Evolutionary conservation across 64 coral and sea anemone species (phyloP), one percentile per base, ranked within the genome.

Genomic region (Porites australiensis): DNA sequence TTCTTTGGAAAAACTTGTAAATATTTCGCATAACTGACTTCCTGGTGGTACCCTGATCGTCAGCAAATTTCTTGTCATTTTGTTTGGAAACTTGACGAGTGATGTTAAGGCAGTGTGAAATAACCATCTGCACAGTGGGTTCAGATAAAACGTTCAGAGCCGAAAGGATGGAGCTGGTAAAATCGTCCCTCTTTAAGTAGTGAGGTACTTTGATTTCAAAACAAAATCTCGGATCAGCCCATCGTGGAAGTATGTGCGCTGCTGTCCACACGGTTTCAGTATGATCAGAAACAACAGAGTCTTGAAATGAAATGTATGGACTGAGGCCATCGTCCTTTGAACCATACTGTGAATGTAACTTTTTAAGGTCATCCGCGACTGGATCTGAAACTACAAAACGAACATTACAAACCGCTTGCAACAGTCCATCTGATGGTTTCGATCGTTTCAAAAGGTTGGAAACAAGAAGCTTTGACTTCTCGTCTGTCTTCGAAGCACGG

Each of bases 271-370:
- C 12, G 47, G 58, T 57, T 16, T 58, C 84, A 21, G 57, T 13
- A 85, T 86, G 44, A 49, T 92, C 49, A 43, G 70, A 64, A 64
- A 83, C 37, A 13, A 92, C 72, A 52, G 90, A 86, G 71, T 58
- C 60, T 52, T 86, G 14, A 66, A 92, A 92, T 46, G 75, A 65
- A 75, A 92, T 86, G 82, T 92, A 92, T 1, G 47, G 57, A 37
- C 18, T 14, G 3, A 44, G 19, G 3, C 77, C 67, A 61, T 74
- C 70, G 77, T 67, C 11, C 18, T 9, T 83, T 68, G 50, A 44
- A 13, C 50, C 48, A 86, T 77, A 77, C 44, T 63, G 90, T 51
- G 49, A 4, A 70, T 86, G 82, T 8, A 92, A n/a, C 27, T 45
- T 4, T 19, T 27, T 44, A 13, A 92, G 82, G 7, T 21, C 4